phyloP scores from a whole-genome alignment of 1,140 invertebrate genomes.

The Psix sp. region DNA sequence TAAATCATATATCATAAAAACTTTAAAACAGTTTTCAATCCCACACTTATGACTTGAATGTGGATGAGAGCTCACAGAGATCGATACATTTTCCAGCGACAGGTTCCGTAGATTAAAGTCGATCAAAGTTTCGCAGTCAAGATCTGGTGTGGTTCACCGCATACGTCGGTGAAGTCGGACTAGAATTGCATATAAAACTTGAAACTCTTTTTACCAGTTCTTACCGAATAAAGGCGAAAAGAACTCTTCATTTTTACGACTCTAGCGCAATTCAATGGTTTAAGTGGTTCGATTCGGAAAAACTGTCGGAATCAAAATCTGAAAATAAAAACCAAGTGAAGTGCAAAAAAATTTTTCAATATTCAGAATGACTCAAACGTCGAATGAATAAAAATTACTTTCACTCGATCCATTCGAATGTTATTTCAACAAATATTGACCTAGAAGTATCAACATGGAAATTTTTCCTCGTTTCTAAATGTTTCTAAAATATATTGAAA shows the following conservation, averaged over 20 bases:
- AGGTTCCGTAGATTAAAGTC: constrained; percentile 43
- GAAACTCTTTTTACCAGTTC: constrained; percentile 28
- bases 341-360: not conserved
- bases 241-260: constrained; percentile 6
- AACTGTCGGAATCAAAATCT: not conserved
- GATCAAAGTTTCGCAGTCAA: constrained; percentile 58
- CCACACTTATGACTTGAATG: constrained; percentile 20
- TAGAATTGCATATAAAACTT: constrained; percentile 33
- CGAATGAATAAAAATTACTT: too few species aligned
- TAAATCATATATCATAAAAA: too few species aligned
- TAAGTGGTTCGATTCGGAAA: not conserved
- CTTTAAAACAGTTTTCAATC: constrained; percentile 2
- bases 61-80: constrained; percentile 36
- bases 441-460: too few species aligned
- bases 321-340: not conserved
- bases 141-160: constrained; percentile 21
- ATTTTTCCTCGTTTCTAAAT: too few species aligned
- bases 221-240: constrained; percentile 9
- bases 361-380: too few species aligned
- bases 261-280: not conserved
- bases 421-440: too few species aligned
- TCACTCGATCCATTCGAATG: too few species aligned
- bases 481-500: too few species aligned
- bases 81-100: constrained; percentile 53
- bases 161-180: constrained; percentile 14